Evolutionary conservation across 2,113 vertebrate genomes (phyloP).

Genomic region (Corvus hawaiiensis): DNA sequence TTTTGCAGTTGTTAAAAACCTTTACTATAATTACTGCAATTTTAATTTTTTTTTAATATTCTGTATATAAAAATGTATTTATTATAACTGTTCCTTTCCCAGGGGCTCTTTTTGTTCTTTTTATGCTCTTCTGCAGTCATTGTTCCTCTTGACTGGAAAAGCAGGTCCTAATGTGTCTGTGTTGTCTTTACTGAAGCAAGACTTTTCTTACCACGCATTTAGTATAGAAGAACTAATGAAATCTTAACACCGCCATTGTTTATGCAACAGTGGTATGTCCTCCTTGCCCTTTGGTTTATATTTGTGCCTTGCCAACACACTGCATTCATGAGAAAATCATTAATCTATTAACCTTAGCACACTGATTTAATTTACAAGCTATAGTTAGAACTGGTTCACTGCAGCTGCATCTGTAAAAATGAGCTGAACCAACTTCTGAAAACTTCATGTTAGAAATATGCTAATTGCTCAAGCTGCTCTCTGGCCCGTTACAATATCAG

Average conservation of each 20-base stretch:
- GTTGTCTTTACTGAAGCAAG: neutral
- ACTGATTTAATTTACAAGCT: constrained; percentile 45
- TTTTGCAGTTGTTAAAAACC: neutral
- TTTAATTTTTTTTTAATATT: neutral
- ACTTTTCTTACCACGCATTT: neutral
- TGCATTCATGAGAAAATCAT: constrained; percentile 56
- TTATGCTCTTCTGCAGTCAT: neutral
- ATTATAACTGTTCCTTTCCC: neutral
- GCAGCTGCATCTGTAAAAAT: neutral
- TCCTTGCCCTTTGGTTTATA: constrained; percentile 40
- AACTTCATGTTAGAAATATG: constrained; percentile 28
- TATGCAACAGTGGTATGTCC: constrained; percentile 11
- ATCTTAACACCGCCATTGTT: constrained; percentile 10
- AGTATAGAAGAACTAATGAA: neutral
- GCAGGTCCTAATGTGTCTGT: neutral
- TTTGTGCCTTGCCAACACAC: constrained; percentile 24
- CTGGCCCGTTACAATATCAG: neutral
- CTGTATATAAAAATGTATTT: neutral
- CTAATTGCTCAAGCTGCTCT: constrained; percentile 23
- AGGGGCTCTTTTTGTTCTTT: neutral
- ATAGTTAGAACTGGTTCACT: constrained; percentile 17
- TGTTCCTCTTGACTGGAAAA: neutral
- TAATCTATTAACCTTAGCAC: constrained; percentile 53
- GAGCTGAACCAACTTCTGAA: constrained; percentile 1
- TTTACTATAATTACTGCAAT: neutral